These are phyloP conservation scores for Potamilus streckersoni DNA, from an alignment of 1,140 invertebrate species.

Conservation along the genomic window DNA sequence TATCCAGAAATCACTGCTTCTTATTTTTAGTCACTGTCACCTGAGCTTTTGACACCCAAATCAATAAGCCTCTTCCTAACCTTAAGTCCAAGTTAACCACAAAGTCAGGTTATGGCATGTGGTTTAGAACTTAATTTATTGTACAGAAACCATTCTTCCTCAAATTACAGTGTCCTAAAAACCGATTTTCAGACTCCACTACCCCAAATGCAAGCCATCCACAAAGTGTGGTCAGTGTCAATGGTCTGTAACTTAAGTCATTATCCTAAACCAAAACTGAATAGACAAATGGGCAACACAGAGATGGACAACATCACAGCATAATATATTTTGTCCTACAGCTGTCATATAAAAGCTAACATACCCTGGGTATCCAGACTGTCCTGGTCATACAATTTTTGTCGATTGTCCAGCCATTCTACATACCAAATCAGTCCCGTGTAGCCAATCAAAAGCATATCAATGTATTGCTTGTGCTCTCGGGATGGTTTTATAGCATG, in stretches of 20 bases:
- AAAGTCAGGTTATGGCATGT: too few species aligned
- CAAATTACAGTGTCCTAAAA: too few species aligned
- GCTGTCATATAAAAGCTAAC: neutral
- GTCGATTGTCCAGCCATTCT: slow-evolving; percentile 25
- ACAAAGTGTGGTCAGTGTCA: too few species aligned
- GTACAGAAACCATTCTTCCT: too few species aligned
- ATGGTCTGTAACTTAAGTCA: neutral
- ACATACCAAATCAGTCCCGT: slow-evolving; percentile 42
- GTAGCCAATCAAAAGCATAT: slow-evolving; percentile 32
- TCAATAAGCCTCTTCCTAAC: too few species aligned
- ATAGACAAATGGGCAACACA: neutral
- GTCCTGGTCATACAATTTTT: neutral
- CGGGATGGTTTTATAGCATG: neutral
- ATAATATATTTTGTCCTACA: neutral
- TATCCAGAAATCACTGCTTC: too few species aligned
- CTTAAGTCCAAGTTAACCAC: too few species aligned
- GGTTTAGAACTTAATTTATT: too few species aligned
- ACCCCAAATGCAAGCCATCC: too few species aligned
- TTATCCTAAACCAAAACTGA: neutral
- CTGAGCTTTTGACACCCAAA: too few species aligned
- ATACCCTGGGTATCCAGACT: slow-evolving; percentile 8
- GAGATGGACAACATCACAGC: neutral
- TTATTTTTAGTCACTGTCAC: too few species aligned
- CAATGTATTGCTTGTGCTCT: slow-evolving; percentile 6
- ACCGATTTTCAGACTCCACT: too few species aligned